Percentiles rank a stretch among this genome's conserved stretches.
These are phyloP conservation scores for Rhinopomastus cyanomelas DNA, from an alignment of 2,113 vertebrate genomes.

Conservation along the genomic window DNA sequence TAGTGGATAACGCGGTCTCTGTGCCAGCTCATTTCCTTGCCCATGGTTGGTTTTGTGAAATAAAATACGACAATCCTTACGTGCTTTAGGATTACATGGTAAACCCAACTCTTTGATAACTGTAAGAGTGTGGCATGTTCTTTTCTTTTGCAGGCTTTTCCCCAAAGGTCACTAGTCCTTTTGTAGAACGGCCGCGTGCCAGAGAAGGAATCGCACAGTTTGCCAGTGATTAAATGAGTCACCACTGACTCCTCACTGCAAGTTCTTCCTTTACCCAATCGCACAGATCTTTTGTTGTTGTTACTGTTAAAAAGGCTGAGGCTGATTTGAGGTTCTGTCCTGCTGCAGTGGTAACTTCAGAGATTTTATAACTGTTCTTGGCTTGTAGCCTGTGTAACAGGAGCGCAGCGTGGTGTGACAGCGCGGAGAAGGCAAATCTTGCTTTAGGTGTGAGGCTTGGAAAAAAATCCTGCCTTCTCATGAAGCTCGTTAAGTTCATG, in stretches of 20 bases:
- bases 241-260: background rate
- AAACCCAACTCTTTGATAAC: background rate
- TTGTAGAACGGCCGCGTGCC: background rate
- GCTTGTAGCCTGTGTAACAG: background rate
- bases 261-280: background rate
- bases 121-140: background rate
- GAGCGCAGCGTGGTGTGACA: background rate
- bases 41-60: background rate
- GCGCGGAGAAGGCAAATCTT: background rate
- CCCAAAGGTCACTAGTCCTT: background rate
- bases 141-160: background rate
- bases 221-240: background rate
- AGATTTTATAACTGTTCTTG: background rate
- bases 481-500: background rate
- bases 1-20: background rate
- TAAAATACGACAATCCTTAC: background rate
- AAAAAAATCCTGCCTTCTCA: background rate
- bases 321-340: background rate
- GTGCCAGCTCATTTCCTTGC: background rate
- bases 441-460: background rate
- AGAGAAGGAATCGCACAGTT: background rate
- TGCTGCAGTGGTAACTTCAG: background rate
- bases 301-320: background rate
- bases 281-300: background rate
- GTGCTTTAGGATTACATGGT: background rate